phyloP scores from a whole-genome alignment of 2,888 invertebrate genomes.

The Ceramica pisi region DNA sequence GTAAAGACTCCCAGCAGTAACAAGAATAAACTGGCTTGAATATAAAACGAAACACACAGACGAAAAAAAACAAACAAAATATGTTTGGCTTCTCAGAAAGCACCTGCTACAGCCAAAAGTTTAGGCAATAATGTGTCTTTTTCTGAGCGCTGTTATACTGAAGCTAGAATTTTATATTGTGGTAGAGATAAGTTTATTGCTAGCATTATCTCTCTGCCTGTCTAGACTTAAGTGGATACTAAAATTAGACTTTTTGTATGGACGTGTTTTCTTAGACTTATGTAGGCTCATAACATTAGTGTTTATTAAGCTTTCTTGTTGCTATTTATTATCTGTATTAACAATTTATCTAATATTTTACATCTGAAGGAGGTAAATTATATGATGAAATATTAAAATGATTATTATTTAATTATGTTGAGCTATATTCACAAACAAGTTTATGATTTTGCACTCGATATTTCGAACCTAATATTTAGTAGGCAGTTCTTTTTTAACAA shows the following conservation, averaged over 20 bases:
- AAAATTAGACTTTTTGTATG: slow-evolving; percentile 49
- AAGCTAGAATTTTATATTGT: slow-evolving; percentile 23
- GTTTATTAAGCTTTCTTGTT: slow-evolving; percentile 28
- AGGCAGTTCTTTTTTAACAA: no score
- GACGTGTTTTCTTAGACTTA: neutral
- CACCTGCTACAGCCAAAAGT: slow-evolving; percentile 40
- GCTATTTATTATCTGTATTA: slow-evolving; percentile 3
- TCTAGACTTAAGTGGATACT: slow-evolving; percentile 47
- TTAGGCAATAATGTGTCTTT: slow-evolving; percentile 39
- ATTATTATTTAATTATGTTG: no score
- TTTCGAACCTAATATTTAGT: no score
- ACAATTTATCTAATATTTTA: no score
- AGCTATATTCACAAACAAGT: neutral
- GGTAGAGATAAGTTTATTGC: slow-evolving; percentile 47
- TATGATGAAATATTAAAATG: neutral
- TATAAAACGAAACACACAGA: neutral
- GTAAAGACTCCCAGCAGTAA: neutral
- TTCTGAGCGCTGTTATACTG: slow-evolving; percentile 25
- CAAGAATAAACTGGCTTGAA: neutral
- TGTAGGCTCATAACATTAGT: slow-evolving; percentile 11
- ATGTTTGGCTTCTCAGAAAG: slow-evolving; percentile 12
- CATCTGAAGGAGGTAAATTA: neutral
- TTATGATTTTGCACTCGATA: neutral
- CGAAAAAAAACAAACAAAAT: slow-evolving; percentile 11
- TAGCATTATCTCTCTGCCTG: slow-evolving; percentile 29